Conservation (phyloP, 30 jellyfish, hydroid and myxozoan genomes). For the Pelagia noctiluca region DNA sequence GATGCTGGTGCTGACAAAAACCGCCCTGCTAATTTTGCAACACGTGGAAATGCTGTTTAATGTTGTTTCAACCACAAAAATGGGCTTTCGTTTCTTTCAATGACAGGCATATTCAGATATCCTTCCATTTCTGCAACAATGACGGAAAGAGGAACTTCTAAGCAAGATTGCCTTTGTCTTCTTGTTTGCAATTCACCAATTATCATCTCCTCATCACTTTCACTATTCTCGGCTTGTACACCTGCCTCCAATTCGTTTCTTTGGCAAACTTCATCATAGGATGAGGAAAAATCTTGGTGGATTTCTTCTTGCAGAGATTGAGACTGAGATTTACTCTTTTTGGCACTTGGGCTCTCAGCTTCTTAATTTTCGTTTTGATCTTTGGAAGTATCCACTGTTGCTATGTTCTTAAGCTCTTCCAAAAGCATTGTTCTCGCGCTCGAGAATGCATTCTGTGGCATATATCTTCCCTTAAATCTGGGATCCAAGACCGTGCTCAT, state of each 20-base stretch:
- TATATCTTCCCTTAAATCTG: slow-evolving; percentile 27
- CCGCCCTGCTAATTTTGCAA: too few species aligned
- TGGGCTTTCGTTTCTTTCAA: too few species aligned
- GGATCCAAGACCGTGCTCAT: slow-evolving; percentile 36
- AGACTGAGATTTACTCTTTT: slow-evolving; percentile 36
- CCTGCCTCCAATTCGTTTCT: slow-evolving; percentile 17
- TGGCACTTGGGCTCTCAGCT: slow-evolving; percentile 15
- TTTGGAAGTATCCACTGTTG: background rate
- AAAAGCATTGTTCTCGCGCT: slow-evolving; percentile 26
- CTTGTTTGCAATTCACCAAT: too few species aligned
- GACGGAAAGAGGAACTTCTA: too few species aligned
- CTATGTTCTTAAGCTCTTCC: slow-evolving; percentile 28
- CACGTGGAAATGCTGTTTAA: too few species aligned
- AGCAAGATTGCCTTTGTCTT: too few species aligned
- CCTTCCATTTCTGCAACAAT: too few species aligned
- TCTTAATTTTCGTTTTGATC: slow-evolving; percentile 1
- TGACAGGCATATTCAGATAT: too few species aligned
- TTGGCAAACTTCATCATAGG: slow-evolving; percentile 32
- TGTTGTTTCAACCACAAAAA: too few species aligned
- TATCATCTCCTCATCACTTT: background rate
- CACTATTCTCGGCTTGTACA: background rate
- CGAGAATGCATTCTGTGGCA: slow-evolving; percentile 40
- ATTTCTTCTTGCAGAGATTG: slow-evolving; percentile 54
- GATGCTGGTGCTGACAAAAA: too few species aligned
- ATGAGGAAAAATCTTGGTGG: slow-evolving; percentile 29